Evolutionary conservation across 2,888 invertebrate genomes (phyloP).

Genomic region (Plagodis dolabraria): DNA sequence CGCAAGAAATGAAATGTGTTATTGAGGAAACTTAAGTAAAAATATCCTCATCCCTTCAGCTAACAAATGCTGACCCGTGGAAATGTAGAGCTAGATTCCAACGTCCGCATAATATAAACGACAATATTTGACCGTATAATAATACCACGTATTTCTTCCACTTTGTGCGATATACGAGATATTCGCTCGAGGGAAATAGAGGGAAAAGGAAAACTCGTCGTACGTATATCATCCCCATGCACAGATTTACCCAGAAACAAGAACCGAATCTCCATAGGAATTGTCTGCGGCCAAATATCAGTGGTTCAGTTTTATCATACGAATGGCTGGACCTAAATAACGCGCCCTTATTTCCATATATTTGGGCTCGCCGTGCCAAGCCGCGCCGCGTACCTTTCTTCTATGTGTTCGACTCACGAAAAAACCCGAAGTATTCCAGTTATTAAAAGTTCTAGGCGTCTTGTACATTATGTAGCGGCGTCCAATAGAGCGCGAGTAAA

Average conservation of each 20-base stretch:
- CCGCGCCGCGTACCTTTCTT: constrained; percentile 57
- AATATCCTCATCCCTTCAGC: constrained; percentile 24
- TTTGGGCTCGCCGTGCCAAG: constrained; percentile 61
- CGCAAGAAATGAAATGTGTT: constrained; percentile 25
- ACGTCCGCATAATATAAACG: constrained; percentile 49
- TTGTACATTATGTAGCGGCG: constrained; percentile 50
- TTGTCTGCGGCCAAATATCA: constrained; percentile 79
- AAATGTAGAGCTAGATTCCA: constrained; percentile 39
- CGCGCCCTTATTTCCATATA: constrained; percentile 76
- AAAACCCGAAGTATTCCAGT: constrained; percentile 50
- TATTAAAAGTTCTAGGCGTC: constrained; percentile 39
- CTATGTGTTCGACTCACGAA: constrained; percentile 51
- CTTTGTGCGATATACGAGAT: constrained; percentile 49
- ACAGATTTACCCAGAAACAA: constrained; percentile 80
- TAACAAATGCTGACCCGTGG: constrained; percentile 43
- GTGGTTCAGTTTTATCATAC: constrained; percentile 80
- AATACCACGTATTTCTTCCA: constrained; percentile 50
- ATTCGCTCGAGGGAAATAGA: constrained; percentile 65
- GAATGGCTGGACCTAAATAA: constrained; percentile 81
- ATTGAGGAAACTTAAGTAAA: constrained; percentile 15
- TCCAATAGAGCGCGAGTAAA: constrained; percentile 63
- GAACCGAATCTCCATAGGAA: constrained; percentile 82
- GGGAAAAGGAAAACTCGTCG: constrained; percentile 47
- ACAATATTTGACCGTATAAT: constrained; percentile 51
- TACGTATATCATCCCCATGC: constrained; percentile 72